Evolutionary conservation across 1,140 invertebrate species (phyloP).

Genomic region (Drosophila eugracilis): DNA sequence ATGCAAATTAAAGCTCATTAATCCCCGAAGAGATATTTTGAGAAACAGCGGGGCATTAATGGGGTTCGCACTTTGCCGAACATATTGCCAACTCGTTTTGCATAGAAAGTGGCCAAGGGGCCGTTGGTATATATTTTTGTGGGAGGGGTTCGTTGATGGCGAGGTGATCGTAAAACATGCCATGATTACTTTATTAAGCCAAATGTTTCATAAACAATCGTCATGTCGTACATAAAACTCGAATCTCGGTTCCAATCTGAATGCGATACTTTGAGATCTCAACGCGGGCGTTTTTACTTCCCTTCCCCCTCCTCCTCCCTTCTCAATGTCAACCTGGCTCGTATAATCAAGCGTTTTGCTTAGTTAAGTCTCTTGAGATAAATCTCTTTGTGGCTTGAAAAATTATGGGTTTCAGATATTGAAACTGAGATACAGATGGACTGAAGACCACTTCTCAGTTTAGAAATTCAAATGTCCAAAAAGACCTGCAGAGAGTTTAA

Average conservation of each 20-base stretch:
- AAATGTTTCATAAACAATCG: constrained; percentile 82
- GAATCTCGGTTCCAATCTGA: constrained; percentile 46
- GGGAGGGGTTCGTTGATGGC: background rate
- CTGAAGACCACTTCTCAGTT: constrained; percentile 26
- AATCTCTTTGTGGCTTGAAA: constrained; percentile 61
- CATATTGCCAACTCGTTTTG: constrained; percentile 61
- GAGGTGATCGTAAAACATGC: constrained; percentile 77
- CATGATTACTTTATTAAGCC: constrained; percentile 83
- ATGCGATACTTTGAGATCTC: constrained; percentile 62
- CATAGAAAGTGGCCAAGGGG: constrained; percentile 68
- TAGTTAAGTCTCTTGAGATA: constrained; percentile 76
- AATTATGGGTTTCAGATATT: constrained; percentile 75
- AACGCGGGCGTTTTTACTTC: constrained; percentile 16
- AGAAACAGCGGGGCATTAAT: constrained; percentile 73
- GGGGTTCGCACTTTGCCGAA: constrained; percentile 68
- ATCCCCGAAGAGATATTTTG: constrained; percentile 61
- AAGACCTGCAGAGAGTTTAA: constrained; percentile 51
- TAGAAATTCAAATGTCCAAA: constrained; percentile 57
- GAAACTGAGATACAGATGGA: constrained; percentile 62
- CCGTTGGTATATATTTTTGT: no score
- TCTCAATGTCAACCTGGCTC: background rate
- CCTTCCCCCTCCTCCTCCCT: background rate
- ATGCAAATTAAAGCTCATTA: constrained; percentile 84
- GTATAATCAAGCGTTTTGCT: constrained; percentile 74
- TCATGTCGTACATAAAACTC: constrained; percentile 74